These are phyloP conservation scores for Hemicentrotus pulcherrimus DNA, from an alignment of 35 echinoderm and acorn worm genomes.

Conservation along the genomic window DNA sequence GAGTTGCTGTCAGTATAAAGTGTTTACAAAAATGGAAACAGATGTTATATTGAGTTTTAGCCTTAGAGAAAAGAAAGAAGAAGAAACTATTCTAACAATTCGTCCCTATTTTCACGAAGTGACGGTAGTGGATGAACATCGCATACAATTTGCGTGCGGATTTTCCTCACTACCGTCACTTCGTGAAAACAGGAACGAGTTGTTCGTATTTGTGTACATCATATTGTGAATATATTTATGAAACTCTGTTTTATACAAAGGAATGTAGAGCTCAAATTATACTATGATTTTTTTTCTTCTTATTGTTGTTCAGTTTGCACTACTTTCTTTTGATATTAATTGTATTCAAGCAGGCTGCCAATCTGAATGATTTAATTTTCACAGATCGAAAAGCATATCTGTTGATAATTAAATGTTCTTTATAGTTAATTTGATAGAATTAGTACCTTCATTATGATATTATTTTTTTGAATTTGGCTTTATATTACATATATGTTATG, in stretches of 20 bases:
- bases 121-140: too few species aligned
- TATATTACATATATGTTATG: neutral
- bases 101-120: too few species aligned
- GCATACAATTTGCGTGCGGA: too few species aligned
- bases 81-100: neutral
- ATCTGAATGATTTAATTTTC: neutral
- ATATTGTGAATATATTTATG: constrained; percentile 8
- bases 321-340: neutral
- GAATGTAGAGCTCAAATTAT: neutral
- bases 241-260: neutral
- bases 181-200: too few species aligned
- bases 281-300: neutral
- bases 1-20: neutral
- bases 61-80: neutral
- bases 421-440: neutral
- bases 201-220: neutral
- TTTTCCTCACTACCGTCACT: neutral
- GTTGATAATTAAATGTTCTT: neutral
- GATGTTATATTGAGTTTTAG: neutral
- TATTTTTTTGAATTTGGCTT: neutral
- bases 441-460: neutral
- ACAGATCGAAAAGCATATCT: neutral
- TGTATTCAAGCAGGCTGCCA: neutral
- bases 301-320: neutral
- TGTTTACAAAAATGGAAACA: neutral